Conservation (phyloP, 2,113 vertebrate genomes). For the Promerops cafer region DNA sequence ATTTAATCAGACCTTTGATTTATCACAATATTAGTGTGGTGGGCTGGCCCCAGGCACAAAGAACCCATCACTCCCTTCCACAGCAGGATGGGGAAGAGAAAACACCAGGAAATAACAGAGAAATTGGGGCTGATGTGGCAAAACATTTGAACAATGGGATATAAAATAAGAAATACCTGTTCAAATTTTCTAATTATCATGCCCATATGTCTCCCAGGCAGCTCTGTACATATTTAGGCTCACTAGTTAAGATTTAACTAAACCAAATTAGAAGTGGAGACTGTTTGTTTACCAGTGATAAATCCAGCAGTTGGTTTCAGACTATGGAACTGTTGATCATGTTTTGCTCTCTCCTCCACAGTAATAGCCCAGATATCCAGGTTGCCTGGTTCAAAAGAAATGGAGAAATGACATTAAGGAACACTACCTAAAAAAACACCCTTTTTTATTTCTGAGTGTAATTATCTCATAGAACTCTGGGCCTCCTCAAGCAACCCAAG, state of each 20-base stretch:
- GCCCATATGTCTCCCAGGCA: neutral
- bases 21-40: neutral
- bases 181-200: neutral
- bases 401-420: neutral
- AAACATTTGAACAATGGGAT: neutral
- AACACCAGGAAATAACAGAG: neutral
- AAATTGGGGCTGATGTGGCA: neutral
- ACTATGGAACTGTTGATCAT: conserved; percentile 98
- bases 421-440: neutral
- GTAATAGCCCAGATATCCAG: conserved; percentile 95
- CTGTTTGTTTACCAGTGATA: conserved; percentile 86
- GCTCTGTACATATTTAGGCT: neutral
- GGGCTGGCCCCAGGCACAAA: neutral
- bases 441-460: neutral
- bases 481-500: neutral
- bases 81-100: neutral
- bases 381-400: conserved; percentile 72
- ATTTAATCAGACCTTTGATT: neutral
- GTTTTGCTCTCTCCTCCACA: conserved; percentile 93
- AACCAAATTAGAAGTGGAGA: neutral
- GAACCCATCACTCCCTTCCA: neutral
- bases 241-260: neutral
- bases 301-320: conserved; percentile 90
- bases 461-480: neutral
- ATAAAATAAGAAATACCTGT: neutral